Conservation (phyloP, 1,140 invertebrate species). For the Sarcophaga bullata region DNA sequence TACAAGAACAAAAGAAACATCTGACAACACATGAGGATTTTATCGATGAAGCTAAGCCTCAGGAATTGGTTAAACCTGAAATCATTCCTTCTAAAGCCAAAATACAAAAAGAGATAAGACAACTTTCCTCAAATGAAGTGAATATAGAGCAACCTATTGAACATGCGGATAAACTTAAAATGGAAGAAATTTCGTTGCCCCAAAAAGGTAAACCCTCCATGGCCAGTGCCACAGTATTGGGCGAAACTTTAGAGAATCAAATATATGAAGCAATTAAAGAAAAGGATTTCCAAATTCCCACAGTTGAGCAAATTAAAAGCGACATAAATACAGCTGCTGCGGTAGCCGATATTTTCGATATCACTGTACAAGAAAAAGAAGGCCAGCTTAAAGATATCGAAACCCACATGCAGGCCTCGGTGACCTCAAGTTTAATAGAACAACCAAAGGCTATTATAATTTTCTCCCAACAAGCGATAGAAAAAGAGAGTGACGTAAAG, state of each 20-base stretch:
- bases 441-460: slow-evolving; percentile 50
- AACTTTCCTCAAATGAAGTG: slow-evolving; percentile 11
- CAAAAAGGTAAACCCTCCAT: slow-evolving; percentile 1
- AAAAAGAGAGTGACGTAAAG: slow-evolving; percentile 47
- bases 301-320: neutral
- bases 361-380: slow-evolving; percentile 44
- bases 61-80: neutral
- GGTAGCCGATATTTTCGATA: slow-evolving; percentile 43
- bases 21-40: neutral
- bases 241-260: neutral
- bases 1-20: slow-evolving; percentile 29
- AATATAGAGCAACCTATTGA: slow-evolving; percentile 14
- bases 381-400: slow-evolving; percentile 47
- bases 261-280: neutral
- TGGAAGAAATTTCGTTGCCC: neutral
- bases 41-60: slow-evolving; percentile 21
- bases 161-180: neutral
- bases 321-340: slow-evolving; percentile 26
- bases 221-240: neutral
- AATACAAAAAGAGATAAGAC: neutral
- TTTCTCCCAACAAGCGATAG: slow-evolving; percentile 47
- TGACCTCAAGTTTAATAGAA: slow-evolving; percentile 50
- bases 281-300: neutral
- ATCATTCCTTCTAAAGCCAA: neutral
- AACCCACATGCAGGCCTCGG: slow-evolving; percentile 39